A percentile compares a stretch with the other conserved stretches of the same genome.
Conservation (phyloP, 2,797 vertebrate species). For the Helicolenus hilgendorfi region DNA sequence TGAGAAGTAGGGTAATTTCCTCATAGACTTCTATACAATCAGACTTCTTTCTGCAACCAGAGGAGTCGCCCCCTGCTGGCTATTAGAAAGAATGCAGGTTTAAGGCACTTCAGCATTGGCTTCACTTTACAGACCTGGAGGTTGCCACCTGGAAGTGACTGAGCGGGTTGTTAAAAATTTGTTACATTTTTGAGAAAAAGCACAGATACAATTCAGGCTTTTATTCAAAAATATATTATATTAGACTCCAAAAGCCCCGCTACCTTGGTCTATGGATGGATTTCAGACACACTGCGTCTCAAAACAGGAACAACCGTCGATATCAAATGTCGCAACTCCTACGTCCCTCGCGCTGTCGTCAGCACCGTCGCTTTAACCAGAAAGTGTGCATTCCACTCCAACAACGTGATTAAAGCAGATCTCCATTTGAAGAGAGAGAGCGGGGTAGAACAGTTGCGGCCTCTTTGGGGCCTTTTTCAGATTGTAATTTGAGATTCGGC, state of each 20-base stretch:
- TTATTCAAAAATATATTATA: too few species aligned
- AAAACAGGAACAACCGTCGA: slow-evolving; percentile 35
- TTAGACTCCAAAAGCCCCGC: too few species aligned
- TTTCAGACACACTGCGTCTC: slow-evolving; percentile 42
- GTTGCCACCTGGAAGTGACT: too few species aligned
- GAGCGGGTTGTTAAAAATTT: too few species aligned
- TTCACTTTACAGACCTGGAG: too few species aligned
- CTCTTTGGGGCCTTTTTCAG: slow-evolving; percentile 66
- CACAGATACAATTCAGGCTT: not conserved
- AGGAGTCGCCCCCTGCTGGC: too few species aligned
- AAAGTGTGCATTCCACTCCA: slow-evolving; percentile 50
- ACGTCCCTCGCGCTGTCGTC: slow-evolving; percentile 35
- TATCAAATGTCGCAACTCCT: slow-evolving; percentile 52
- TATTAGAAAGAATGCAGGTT: too few species aligned
- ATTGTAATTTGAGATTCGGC: slow-evolving; percentile 78
- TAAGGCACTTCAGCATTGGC: too few species aligned
- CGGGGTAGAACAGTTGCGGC: slow-evolving; percentile 48
- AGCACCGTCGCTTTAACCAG: slow-evolving; percentile 19
- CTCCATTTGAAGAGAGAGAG: slow-evolving; percentile 54
- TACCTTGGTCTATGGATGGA: not conserved
- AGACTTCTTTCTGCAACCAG: too few species aligned
- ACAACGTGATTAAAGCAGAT: slow-evolving; percentile 70
- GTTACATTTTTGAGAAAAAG: too few species aligned
- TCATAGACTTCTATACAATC: too few species aligned
- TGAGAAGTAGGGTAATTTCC: too few species aligned